Evolutionary conservation across 2,797 vertebrate genomes (phyloP).

Genomic region (Anas acuta): DNA sequence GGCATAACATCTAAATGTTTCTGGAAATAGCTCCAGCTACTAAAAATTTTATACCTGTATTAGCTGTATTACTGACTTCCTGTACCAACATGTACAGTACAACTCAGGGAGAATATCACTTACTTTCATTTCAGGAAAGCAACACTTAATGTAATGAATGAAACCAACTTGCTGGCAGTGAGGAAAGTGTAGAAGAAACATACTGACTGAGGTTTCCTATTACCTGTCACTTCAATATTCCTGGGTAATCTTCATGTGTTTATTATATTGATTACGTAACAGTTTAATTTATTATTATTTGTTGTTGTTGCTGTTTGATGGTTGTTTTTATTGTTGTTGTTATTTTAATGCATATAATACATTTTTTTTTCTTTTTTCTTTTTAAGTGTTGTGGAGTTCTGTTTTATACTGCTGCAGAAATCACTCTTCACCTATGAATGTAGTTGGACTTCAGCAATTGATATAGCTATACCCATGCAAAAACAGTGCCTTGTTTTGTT

Average conservation of each 20-base stretch:
- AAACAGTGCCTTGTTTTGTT: not conserved
- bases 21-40: not conserved
- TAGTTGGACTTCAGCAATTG: not conserved
- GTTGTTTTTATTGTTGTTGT: too few relatives aligned
- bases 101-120: not conserved
- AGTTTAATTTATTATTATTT: not conserved
- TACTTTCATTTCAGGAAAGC: not conserved
- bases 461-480: not conserved
- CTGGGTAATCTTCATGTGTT: not conserved
- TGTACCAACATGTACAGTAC: not conserved
- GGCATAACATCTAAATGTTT: not conserved
- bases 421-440: not conserved
- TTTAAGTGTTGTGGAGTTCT: not conserved
- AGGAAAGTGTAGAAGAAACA: not conserved
- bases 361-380: not conserved
- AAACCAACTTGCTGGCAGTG: not conserved
- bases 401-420: not conserved
- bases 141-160: not conserved
- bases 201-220: not conserved
- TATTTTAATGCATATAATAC: not conserved
- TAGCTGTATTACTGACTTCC: not conserved
- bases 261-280: not conserved
- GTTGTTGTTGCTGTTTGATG: too few relatives aligned
- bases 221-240: not conserved
- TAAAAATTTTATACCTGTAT: not conserved